Base-by-base conservation (phyloP, 1,140 invertebrate species). In the Pogonognathellus flavescens region DNA sequence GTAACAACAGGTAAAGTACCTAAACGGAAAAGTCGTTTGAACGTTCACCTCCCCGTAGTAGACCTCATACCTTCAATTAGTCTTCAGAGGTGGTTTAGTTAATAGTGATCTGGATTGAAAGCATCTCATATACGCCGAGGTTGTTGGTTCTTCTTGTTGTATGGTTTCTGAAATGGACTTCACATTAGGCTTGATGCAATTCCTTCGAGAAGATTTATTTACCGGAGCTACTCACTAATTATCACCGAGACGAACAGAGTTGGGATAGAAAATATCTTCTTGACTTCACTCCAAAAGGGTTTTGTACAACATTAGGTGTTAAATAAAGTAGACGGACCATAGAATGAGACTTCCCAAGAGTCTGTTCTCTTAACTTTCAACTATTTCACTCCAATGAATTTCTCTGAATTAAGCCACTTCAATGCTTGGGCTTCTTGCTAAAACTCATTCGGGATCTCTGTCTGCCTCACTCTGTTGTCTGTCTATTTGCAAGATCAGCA, bases 151-250 rank as follows among this genome's bases (percentile, higher is more conserved):
- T n/a, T n/a, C n/a, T n/a, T 16, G 22, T 14, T 53, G 18, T 82
- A 57, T 82, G 22, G 18, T 55, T 55, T 53, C 55, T 59, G 80
- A 52, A 82, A 82, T 59, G 55, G 55, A 82, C 52, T 82, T 82
- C 55, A 82, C 80, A 57, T 55, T 82, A 57, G 55, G 80, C 13
- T 55, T 59, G 55, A 55, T 59, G 52, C 52, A 76, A 76, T 76
- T 76, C 70, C 31, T 49, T 18, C 14, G 70, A 76, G 70, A 76
- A 85, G 84, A 85, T 85, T 85, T 85, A 85, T 85, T 85, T 85
- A 80, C 84, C 31, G 6, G 53, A 52, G 59, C 62, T 62, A 81
- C 84, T 62, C 76, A 81, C 72, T 76, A 85, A 85, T 85, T 85
- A 85, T 85, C 84, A 85, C 84, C 52, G 57, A 62, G 84, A 81